Evolutionary conservation across 2,888 invertebrate genomes (phyloP), one percentile per base, ranked within the genome.

Genomic region (Napeogenes inachia): DNA sequence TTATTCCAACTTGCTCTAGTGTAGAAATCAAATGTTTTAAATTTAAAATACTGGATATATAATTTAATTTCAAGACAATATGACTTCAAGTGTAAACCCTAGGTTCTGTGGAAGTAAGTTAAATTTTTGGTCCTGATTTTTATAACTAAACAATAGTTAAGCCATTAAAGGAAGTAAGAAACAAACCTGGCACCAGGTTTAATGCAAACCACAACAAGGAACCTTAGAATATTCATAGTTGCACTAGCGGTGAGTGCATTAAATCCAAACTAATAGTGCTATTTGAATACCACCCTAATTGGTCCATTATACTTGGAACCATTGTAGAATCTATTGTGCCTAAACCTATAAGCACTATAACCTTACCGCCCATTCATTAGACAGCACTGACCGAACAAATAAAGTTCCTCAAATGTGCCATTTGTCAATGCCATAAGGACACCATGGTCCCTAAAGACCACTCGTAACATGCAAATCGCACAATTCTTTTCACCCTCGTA

Each of bases 401-500:
- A 69, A 68, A 68, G 69, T 63, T 59, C 57, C 54, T 60, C 62
- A 59, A 61, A 66, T 65, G 64, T 61, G 60, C 67, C 64, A 69
- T 69, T 67, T 69, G 60, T 69, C 68, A 70, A 69, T 69, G 68
- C 64, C 71, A 68, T 57, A 55, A 61, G 61, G 64, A 70, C 67
- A 64, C 67, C 60, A 62, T 57, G 56, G 53, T 53, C 66, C 68
- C 68, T 54, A 59, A 57, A 60, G 65, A 61, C 63, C 69, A 67
- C 70, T 68, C 72, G 59, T 63, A 61, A 64, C 84, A 88, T 87
- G 87, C 86, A 87, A 87, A 87, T 87, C 85, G 81, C 80, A 75
- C 83, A 74, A 84, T 86, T 85, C 85, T 85, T 87, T 81, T 73
- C 73, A 57, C 65, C 67, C 67, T 64, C 58, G 54, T 67, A 77